Base-by-base conservation (phyloP, 2,797 vertebrate species). In the Halcyon smyrnensis region DNA sequence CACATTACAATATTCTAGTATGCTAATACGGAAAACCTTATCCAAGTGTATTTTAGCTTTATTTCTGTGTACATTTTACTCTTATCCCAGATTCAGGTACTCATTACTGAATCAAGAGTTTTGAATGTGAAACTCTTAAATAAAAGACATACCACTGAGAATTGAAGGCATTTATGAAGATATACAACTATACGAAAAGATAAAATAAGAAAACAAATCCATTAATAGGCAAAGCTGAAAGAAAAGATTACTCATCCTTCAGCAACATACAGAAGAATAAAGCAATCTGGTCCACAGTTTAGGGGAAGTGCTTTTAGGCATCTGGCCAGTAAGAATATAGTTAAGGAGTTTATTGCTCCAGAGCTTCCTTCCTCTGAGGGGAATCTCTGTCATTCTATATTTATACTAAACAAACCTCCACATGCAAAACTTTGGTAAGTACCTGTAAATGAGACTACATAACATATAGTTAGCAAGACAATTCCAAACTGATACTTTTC, bases 241-340 rank as follows among this genome's bases (percentile, higher is more conserved):
- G 68, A 68, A 91, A 94, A 71, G 16, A 88, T 69, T 94, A 85
- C 36, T 94, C 74, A 97, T 69, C 34, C 7, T 8, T 79, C 74
- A 76, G 69, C 51, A 95, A 84, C 0, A 15, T 90, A 79, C 16
- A 89, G 70, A 62, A 93, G 86, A 95, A 87, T 24, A 73, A 81
- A 93, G 59, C 37, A 89, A 84, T 73, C 41, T 87, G 84, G 54
- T 63, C n/a, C 1, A 6, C 63, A 7, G 1, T 65, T 76, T n/a
- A 69, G 70, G 57, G 45, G 36, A 94, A 92, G 51, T 59, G 39
- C 41, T 90, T 90, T 69, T 27, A 82, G 90, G 77, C 77, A 84
- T 34, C n/a, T 67, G 39, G 39, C 46, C 60, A 76, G 28, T 3
- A 78, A 84, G 30, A 84, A 84, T 57, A 90, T 5, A 63, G 16